Conservation (phyloP, 2,797 vertebrate species). For the Scolopax bukidnonensis region DNA sequence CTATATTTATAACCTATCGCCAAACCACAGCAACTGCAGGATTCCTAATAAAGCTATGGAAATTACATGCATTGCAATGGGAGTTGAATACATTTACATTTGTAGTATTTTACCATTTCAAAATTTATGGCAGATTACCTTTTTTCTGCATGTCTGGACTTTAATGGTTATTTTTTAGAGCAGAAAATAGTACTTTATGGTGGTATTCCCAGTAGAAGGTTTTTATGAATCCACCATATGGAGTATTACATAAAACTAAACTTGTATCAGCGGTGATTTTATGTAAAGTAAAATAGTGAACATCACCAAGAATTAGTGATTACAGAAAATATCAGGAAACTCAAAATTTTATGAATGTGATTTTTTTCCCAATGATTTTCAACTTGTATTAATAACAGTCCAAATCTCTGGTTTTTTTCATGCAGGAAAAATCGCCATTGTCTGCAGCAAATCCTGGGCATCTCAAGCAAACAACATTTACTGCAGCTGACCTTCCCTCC, state of each 20-base stretch:
- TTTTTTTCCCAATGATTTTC: background rate
- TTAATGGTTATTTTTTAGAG: constrained; percentile 83
- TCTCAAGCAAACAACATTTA: background rate
- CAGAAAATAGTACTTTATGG: constrained; percentile 83
- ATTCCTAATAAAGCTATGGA: constrained; percentile 84
- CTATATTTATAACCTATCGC: constrained; percentile 80
- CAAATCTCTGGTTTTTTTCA: background rate
- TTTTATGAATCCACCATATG: constrained; percentile 82
- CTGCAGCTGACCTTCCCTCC: background rate
- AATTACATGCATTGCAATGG: constrained; percentile 79
- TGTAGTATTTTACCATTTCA: constrained; percentile 79
- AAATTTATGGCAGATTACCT: constrained; percentile 86
- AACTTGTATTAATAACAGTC: background rate
- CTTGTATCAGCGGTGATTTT: constrained; percentile 73
- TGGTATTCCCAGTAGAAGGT: constrained; percentile 81
- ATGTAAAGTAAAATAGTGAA: constrained; percentile 69
- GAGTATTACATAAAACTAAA: constrained; percentile 79
- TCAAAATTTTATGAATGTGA: background rate
- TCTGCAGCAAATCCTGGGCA: background rate
- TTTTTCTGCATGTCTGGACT: constrained; percentile 83
- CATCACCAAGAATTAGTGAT: constrained; percentile 71
- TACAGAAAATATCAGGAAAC: constrained; percentile 64
- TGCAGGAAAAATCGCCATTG: background rate
- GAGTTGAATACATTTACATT: constrained; percentile 84
- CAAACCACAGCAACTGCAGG: constrained; percentile 74